phyloP scores from a whole-genome alignment of 2,113 vertebrate genomes.

The Prochilodus magdalenae region DNA sequence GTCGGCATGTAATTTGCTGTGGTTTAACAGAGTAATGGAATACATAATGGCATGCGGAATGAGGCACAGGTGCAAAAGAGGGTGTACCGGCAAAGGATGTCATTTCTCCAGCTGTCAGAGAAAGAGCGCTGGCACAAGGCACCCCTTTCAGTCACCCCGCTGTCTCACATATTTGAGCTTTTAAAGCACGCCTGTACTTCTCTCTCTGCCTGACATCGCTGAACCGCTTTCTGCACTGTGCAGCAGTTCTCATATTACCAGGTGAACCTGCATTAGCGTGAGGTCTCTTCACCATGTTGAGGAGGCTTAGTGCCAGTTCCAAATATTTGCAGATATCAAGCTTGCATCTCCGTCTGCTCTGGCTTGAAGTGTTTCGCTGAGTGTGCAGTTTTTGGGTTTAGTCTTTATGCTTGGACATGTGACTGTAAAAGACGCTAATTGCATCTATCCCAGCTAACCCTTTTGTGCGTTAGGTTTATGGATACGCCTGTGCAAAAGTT shows the following conservation, averaged over 20 bases:
- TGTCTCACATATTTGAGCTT: constrained; percentile 11
- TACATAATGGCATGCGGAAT: neutral
- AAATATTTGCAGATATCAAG: neutral
- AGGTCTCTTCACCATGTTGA: neutral
- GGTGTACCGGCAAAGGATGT: neutral
- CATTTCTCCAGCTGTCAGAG: neutral
- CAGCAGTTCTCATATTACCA: constrained; percentile 22
- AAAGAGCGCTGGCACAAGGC: neutral
- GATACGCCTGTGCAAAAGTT: too few relatives aligned
- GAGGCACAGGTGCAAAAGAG: neutral
- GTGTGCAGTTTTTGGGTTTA: neutral
- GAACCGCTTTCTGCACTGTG: neutral
- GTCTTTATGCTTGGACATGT: neutral
- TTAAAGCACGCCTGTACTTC: neutral
- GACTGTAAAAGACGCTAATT: neutral
- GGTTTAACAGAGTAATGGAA: constrained; percentile 11
- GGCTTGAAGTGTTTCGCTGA: neutral
- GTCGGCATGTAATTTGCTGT: neutral
- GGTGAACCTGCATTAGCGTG: neutral
- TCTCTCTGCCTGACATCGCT: neutral
- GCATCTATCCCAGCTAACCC: neutral
- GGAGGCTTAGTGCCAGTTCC: neutral
- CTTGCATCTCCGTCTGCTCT: neutral
- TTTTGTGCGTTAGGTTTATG: too few relatives aligned
- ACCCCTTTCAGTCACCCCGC: neutral